phyloP scores from a whole-genome alignment of 2,888 invertebrate species.

The Atrina japonica region DNA sequence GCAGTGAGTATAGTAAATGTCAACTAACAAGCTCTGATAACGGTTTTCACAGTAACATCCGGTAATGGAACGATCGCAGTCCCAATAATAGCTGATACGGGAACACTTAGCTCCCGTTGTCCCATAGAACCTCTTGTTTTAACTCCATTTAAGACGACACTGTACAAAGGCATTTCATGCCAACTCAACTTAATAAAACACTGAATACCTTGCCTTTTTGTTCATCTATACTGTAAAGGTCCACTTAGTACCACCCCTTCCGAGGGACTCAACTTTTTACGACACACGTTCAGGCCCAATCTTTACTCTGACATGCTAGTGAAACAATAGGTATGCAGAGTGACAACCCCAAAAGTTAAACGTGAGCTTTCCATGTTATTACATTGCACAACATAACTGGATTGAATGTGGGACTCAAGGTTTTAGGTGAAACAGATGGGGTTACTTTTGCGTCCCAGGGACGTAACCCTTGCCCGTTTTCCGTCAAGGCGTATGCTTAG shows the following conservation, averaged over 20 bases:
- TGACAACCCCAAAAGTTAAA: slow-evolving; percentile 7
- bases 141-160: not conserved
- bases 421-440: too few relatives aligned
- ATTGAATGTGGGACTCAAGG: not conserved
- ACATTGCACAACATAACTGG: not conserved
- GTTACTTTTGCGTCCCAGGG: slow-evolving; percentile 22
- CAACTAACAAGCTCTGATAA: slow-evolving; percentile 23
- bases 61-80: slow-evolving; percentile 9
- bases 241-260: too few relatives aligned
- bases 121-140: slow-evolving; percentile 20
- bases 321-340: slow-evolving; percentile 7
- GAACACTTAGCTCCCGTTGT: slow-evolving; percentile 37
- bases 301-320: not conserved
- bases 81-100: slow-evolving; percentile 11
- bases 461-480: slow-evolving; percentile 29
- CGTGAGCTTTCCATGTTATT: not conserved
- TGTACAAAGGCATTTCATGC: slow-evolving; percentile 7
- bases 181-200: slow-evolving; percentile 22
- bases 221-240: too few relatives aligned
- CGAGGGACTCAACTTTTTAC: too few relatives aligned
- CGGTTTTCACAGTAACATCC: not conserved
- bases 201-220: not conserved
- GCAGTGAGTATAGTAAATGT: too few relatives aligned
- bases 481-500: slow-evolving; percentile 14
- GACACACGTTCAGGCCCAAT: not conserved